phyloP scores from a whole-genome alignment of 2,797 vertebrate genomes.

The Dendrocincla fuliginosa region DNA sequence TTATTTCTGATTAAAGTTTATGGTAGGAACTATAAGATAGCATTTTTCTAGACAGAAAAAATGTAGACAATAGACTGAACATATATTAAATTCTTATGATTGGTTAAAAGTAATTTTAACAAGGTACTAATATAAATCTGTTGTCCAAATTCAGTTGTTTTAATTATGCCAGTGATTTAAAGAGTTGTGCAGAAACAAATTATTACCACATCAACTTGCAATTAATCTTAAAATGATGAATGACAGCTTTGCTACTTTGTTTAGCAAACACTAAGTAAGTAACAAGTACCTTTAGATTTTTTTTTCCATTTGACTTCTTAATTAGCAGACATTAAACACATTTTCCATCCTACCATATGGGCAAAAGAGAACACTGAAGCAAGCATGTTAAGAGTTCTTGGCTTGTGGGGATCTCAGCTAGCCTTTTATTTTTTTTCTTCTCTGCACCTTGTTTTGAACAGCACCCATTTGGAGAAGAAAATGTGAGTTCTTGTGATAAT shows the following conservation, averaged over 20 bases:
- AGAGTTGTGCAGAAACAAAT: neutral
- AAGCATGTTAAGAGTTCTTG: neutral
- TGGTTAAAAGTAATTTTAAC: constrained; percentile 23
- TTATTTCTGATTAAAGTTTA: neutral
- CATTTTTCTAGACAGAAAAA: neutral
- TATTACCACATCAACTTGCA: neutral
- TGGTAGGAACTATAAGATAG: neutral
- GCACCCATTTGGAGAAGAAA: neutral
- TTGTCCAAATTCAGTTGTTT: neutral
- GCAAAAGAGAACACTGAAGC: neutral
- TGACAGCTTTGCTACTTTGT: constrained; percentile 30
- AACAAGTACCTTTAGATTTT: constrained; percentile 7
- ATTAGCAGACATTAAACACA: neutral
- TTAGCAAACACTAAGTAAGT: constrained; percentile 35
- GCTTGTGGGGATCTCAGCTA: neutral
- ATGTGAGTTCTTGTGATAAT: neutral
- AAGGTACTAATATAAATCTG: neutral
- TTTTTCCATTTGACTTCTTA: neutral
- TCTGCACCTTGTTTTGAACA: neutral
- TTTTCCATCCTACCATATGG: neutral
- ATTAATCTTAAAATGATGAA: constrained; percentile 7
- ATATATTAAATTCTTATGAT: neutral
- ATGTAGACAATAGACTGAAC: neutral
- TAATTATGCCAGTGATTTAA: constrained; percentile 16
- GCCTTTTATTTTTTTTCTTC: neutral